Percentiles rank a stretch among this genome's conserved stretches.
Conservation (phyloP, 2,113 vertebrate genomes). For the Psammodynastes pulverulentus region DNA sequence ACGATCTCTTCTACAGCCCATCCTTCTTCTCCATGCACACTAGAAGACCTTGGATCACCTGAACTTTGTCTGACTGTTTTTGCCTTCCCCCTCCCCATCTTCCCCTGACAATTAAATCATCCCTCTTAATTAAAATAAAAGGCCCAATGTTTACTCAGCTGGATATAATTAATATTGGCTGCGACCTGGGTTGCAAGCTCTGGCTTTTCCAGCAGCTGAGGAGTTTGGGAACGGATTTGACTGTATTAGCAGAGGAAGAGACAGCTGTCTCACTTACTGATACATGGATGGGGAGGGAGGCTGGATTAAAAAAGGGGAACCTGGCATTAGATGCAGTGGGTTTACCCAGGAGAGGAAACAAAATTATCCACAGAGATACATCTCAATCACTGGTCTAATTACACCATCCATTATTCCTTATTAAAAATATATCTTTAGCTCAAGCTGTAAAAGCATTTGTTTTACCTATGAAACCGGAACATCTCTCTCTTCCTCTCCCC, state of each 20-base stretch:
- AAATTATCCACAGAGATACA: conserved; percentile 2
- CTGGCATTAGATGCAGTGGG: conserved; percentile 8
- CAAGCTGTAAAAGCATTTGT: background rate
- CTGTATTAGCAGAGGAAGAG: conserved; percentile 21
- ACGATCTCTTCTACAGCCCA: background rate
- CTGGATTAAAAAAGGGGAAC: background rate
- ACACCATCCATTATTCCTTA: conserved; percentile 1
- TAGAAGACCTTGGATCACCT: conserved; percentile 14
- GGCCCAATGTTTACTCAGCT: background rate
- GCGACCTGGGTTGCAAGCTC: background rate
- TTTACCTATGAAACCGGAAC: background rate
- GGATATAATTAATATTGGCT: conserved; percentile 1
- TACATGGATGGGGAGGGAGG: background rate
- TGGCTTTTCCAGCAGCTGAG: background rate
- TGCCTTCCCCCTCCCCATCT: background rate
- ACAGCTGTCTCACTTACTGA: conserved; percentile 10
- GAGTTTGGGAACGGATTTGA: conserved; percentile 10
- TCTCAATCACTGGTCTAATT: conserved; percentile 10
- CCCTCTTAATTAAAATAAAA: conserved; percentile 27
- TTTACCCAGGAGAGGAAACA: background rate
- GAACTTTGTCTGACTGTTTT: background rate
- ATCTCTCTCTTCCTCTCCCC: background rate
- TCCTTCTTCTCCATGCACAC: background rate
- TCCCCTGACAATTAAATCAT: conserved; percentile 22
- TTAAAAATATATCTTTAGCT: background rate